These are phyloP conservation scores for Lepus oiostolus DNA, from an alignment of 2,797 vertebrate genomes.

Conservation along the genomic window DNA sequence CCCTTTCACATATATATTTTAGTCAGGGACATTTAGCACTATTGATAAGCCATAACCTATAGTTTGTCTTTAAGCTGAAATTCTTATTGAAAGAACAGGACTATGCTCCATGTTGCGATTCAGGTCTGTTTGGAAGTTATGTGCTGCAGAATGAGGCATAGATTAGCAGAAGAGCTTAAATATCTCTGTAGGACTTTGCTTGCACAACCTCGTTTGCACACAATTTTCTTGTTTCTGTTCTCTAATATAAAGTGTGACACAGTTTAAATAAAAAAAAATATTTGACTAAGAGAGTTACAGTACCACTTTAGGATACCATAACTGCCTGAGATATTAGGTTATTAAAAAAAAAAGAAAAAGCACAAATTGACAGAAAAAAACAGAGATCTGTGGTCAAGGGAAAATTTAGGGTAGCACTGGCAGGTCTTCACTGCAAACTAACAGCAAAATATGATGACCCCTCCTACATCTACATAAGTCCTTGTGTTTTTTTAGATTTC, in stretches of 20 bases:
- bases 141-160: neutral
- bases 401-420: neutral
- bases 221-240: neutral
- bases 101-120: neutral
- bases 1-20: too few species aligned
- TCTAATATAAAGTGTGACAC: neutral
- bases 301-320: neutral
- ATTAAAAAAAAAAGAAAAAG: neutral
- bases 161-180: neutral
- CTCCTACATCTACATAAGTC: neutral
- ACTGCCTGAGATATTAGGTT: neutral
- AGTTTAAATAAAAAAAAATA: neutral
- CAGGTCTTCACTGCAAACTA: neutral
- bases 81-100: neutral
- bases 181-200: neutral
- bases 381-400: neutral
- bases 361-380: neutral
- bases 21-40: neutral
- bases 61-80: neutral
- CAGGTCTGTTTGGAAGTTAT: neutral
- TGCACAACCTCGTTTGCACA: neutral
- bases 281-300: neutral
- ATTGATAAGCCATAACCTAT: neutral
- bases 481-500: neutral
- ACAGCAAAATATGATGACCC: neutral